Base-by-base conservation (phyloP, 2,888 invertebrate genomes). In the Orthosia cruda region DNA sequence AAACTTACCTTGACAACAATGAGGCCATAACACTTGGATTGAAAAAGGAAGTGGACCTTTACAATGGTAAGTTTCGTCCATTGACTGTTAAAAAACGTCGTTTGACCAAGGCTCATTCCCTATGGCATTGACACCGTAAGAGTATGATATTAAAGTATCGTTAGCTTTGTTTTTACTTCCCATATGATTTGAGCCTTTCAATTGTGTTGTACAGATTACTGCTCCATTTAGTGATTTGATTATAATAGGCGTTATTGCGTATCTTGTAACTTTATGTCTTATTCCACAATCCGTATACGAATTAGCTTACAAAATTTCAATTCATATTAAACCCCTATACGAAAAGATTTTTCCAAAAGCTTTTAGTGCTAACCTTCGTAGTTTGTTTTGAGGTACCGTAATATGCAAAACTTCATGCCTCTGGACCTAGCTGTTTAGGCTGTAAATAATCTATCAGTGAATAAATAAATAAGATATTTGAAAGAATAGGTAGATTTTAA, bases 1-100 rank as follows among this genome's bases (percentile, higher is more conserved):
- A 90, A 88, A 91, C 89, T 94, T 87, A 90, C 96, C 96, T 96
- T 96, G 96, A 95, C 94, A 93, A 87, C 58, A 88, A 89, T 91
- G 86, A 92, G 91, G 92, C 86, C 90, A 87, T 87, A 84, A 88
- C 76, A 89, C 80, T 81, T 79, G 88, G 80, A 91, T 90, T 89
- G 87, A 84, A 90, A 90, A 90, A 95, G 95, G 95, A 96, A 96
- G 94, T 93, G 84, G 80, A 89, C 87, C 88, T 90, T 87, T 84
- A 92, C 92, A 91, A 91, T 91, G 89, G 89, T 61, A 88, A 89
- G 90, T 89, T 90, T 91, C 86, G 89, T 81, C 90, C 90, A 93
- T 93, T 92, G 89, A 93, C 90, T 23, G 89, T 91, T 92, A 90
- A 18, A 91, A 73, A 76, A 84, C 86, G 85, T 87, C 88, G 69